Evolutionary conservation across 2,888 invertebrate genomes (phyloP).

Genomic region (Pollenia angustigena): DNA sequence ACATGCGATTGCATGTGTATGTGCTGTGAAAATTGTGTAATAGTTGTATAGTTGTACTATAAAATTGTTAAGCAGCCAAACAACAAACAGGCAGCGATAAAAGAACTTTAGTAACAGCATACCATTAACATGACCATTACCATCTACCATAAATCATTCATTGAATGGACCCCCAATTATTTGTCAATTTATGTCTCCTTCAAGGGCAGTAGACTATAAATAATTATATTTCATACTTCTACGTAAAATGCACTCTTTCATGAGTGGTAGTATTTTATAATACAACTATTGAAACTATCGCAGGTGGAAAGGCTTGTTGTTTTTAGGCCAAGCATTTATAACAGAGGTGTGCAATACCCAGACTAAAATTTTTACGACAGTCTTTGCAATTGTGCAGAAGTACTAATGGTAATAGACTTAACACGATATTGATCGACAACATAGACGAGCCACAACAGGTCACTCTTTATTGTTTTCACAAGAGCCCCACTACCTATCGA

Average conservation of each 20-base stretch:
- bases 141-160: conserved; percentile 78
- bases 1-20: conserved; percentile 1
- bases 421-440: too few species aligned
- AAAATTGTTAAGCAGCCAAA: conserved; percentile 59
- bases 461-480: too few species aligned
- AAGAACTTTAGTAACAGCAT: conserved; percentile 67
- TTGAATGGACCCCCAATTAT: conserved; percentile 80
- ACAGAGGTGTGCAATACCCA: too few species aligned
- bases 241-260: conserved; percentile 30
- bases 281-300: conserved; percentile 4
- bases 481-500: too few species aligned
- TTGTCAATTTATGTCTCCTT: conserved; percentile 81
- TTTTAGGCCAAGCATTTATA: background rate
- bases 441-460: too few species aligned
- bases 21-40: conserved; percentile 39
- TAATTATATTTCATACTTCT: conserved; percentile 75
- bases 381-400: too few species aligned
- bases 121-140: conserved; percentile 74
- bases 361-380: too few species aligned
- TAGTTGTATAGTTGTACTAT: conserved; percentile 64
- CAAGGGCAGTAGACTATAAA: conserved; percentile 81
- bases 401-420: too few species aligned
- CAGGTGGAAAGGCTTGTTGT: background rate
- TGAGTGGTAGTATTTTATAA: background rate
- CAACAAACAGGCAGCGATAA: conserved; percentile 52